Conservation (phyloP, 2,113 vertebrate genomes). For the Eubucco bourcierii region DNA sequence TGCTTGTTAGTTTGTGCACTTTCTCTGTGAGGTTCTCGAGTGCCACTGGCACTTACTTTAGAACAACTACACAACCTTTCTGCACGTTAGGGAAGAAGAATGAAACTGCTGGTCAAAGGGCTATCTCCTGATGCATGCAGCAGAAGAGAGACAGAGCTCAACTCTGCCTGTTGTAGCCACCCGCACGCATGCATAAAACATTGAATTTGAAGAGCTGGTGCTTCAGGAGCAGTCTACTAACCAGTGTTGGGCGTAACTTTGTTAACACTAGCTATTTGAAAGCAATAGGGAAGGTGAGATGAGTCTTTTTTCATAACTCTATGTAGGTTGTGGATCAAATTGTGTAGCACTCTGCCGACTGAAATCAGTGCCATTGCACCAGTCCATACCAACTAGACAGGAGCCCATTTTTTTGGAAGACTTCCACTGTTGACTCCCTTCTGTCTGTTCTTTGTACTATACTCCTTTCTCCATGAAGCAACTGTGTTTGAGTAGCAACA, state of each 20-base stretch:
- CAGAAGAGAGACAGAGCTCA: not conserved
- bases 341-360: not conserved
- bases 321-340: not conserved
- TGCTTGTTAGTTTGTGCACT: not conserved
- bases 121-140: not conserved
- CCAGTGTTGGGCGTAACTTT: not conserved
- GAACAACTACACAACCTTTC: not conserved
- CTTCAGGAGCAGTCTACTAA: not conserved
- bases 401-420: not conserved
- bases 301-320: not conserved
- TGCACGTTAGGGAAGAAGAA: rapidly evolving
- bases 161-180: not conserved
- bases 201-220: not conserved
- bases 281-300: not conserved
- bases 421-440: not conserved
- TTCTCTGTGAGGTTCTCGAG: not conserved
- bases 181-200: rapidly evolving
- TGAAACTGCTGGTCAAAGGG: not conserved
- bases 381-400: not conserved
- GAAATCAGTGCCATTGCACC: not conserved
- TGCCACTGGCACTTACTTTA: not conserved
- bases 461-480: not conserved
- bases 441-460: not conserved
- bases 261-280: not conserved
- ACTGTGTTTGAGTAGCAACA: not conserved